Conservation (phyloP, 2,797 vertebrate species). For the Eulemur coronatus region DNA sequence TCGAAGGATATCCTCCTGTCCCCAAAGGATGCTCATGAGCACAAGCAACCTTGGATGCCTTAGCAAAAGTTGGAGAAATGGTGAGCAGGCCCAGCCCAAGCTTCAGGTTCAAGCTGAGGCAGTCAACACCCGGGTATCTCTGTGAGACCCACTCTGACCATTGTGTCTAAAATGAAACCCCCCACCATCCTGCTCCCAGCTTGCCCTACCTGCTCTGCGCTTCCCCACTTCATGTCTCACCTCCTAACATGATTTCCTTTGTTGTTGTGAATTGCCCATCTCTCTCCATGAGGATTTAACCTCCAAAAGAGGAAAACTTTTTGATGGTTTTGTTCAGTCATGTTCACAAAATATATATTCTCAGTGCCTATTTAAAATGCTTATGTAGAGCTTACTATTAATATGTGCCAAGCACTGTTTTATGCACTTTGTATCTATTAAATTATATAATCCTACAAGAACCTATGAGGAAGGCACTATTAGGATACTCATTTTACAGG, state of each 20-base stretch:
- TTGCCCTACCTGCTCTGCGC: neutral
- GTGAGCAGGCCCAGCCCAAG: neutral
- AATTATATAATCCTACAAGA: neutral
- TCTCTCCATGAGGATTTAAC: neutral
- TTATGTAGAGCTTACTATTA: neutral
- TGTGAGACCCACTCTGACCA: neutral
- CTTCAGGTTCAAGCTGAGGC: neutral
- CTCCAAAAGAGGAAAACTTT: neutral
- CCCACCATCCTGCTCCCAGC: neutral
- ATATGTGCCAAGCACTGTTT: neutral
- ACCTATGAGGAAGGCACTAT: neutral
- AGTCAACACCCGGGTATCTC: neutral
- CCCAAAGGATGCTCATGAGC: neutral
- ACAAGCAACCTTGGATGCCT: neutral
- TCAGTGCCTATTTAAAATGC: neutral
- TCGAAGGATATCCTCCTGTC: neutral
- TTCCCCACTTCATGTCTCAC: neutral
- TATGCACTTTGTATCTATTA: neutral
- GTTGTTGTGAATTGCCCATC: neutral
- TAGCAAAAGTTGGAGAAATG: neutral
- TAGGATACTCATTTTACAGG: neutral
- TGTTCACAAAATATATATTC: neutral
- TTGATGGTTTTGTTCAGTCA: neutral
- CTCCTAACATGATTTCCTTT: neutral
- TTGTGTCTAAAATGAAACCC: neutral